Evolutionary conservation across 2,113 vertebrate species (phyloP).

Genomic region (Vulpes vulpes): DNA sequence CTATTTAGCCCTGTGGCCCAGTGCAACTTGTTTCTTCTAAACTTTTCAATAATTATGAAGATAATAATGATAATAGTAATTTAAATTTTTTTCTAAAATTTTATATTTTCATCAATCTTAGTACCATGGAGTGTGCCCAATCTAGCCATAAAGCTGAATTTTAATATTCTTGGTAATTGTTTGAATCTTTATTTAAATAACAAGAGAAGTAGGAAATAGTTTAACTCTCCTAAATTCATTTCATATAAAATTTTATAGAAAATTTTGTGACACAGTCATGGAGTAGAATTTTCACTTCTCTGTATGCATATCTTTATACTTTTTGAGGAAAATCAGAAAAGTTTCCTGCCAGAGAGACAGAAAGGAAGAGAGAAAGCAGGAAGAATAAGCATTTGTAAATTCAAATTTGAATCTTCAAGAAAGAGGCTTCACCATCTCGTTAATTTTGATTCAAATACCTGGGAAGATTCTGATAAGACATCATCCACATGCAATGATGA

Average conservation of each 20-base stretch:
- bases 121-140: background rate
- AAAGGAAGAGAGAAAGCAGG: background rate
- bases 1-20: background rate
- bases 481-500: background rate
- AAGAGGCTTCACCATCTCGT: background rate
- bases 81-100: background rate
- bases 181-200: background rate
- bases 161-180: background rate
- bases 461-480: background rate
- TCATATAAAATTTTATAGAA: background rate
- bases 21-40: background rate
- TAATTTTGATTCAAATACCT: conserved; percentile 6
- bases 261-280: background rate
- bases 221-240: background rate
- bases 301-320: background rate
- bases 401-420: background rate
- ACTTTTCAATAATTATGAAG: background rate
- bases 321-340: background rate
- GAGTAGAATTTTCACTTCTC: background rate
- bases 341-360: background rate
- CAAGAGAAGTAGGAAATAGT: background rate
- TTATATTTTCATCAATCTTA: conserved; percentile 21
- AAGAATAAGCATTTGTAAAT: background rate
- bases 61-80: background rate
- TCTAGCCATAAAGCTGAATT: background rate